Evolutionary conservation across 2,888 invertebrate genomes (phyloP), one percentile per base, ranked within the genome.

Genomic region (Elysia crispata): DNA sequence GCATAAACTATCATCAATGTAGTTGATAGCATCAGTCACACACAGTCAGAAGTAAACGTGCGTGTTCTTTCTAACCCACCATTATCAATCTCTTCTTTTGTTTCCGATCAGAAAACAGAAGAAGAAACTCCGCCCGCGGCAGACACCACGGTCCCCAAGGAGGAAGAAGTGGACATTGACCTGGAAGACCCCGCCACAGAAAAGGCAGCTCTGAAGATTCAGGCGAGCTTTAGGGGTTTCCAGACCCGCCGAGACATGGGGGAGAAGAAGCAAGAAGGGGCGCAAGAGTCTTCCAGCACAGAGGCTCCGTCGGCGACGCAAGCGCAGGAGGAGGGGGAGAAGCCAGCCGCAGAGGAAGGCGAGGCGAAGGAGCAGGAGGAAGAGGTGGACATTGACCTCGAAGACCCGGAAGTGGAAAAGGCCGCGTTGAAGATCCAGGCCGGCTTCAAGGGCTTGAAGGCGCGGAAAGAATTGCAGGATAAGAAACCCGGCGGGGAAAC

Each of bases 361-460:
- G 41, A 72, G 50, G 72, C 1, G 49, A 23, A 1, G 23, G 28
- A 54, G 41, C 54, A 73, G 33, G 85, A 86, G 77, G 89, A 89
- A 75, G 86, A 87, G 80, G 84, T 90, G 50, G 90, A 90, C 84
- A 89, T 91, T 82, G 90, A 91, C 82, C 85, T 91, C 33, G 86
- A 84, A 76, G 90, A 91, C 76, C 90, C 90, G 8, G 90, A 91
- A 60, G 88, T 90, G 20, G 86, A 86, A 76, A 85, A 87, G 80
- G 91, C 91, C 18, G 91, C 91, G 5, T 81, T 87, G 11, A 91
- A 88, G 84, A 91, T 91, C 80, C 91, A 91, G 84, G 87, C 90
- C 54, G 86, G 88, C n/a, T 91, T 89, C 84, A 87, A 86, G 81
- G 90, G 90, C 62, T 86, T 86, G 82, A 85, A 87, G 81, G 81